Evolutionary conservation across 2,113 vertebrate genomes (phyloP), one percentile per base, ranked within the genome.

Genomic region (Dromaius novaehollandiae): DNA sequence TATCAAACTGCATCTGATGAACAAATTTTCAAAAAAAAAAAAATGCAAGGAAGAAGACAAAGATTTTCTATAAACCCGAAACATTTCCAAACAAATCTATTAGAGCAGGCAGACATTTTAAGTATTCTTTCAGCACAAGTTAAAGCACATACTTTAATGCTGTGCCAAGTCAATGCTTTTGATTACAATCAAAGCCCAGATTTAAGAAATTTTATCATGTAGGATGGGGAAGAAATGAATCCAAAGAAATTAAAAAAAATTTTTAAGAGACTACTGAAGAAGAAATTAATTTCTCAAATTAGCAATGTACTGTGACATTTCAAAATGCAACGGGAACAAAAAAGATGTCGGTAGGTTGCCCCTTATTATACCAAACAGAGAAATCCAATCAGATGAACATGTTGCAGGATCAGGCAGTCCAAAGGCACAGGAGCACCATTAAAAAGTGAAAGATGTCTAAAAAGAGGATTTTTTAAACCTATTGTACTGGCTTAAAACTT

Each of bases 301-400:
- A 95, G 90, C 84, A 75, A 68, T 20, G 51, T 48, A 63, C 84
- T 61, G 61, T 12, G 0, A 85, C 83, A 95, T 87, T 95, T 89
- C 89, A 91, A 95, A 94, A 82, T 32, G 68, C 50, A 42, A 80
- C 64, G 89, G 75, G 74, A 68, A 48, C 71, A 77, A 73, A 94
- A 68, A 91, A 38, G 71, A 87, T 78, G 94, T 90, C 95, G 92
- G 94, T 88, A 82, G 90, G 90, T 96, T 85, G 85, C 85, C 87
- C 89, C 83, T 93, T 73, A 20, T 40, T 90, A 86, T 88, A 93
- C 68, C 87, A 96, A 97, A 96, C 88, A 89, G 93, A 96, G 90
- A 96, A 97, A 96, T 97, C 95, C 96, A 96, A 96, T 97, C 93
- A 95, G 89, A 90, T 64, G 91, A 96, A 94, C 79, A 82, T 50